Conservation (phyloP, 2,113 vertebrate species). For the Chaetops frenatus region DNA sequence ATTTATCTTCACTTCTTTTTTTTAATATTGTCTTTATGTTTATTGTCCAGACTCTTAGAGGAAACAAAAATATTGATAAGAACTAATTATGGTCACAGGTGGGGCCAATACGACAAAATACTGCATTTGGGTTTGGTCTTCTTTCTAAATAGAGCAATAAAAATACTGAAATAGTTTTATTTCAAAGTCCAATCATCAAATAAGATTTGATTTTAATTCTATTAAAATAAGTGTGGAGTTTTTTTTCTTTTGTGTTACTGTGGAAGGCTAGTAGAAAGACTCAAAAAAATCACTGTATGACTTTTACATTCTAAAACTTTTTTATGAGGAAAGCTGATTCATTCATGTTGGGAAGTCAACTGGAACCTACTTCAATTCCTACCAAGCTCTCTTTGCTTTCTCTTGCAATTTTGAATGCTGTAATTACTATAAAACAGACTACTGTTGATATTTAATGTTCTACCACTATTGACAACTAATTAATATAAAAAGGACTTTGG, state of each 20-base stretch:
- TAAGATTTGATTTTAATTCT: neutral
- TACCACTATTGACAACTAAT: neutral
- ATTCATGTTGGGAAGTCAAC: neutral
- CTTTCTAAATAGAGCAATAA: neutral
- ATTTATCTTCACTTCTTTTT: neutral
- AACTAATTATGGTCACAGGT: neutral
- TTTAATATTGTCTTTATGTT: neutral
- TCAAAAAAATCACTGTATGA: rapidly evolving
- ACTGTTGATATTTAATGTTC: neutral
- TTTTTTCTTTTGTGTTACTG: neutral
- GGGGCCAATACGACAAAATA: neutral
- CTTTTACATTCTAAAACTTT: neutral
- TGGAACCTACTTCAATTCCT: neutral
- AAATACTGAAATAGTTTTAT: neutral
- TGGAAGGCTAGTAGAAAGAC: neutral
- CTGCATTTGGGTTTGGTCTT: neutral
- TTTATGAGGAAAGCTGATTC: neutral
- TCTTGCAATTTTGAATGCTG: neutral
- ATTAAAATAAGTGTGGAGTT: neutral
- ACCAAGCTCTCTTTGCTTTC: neutral
- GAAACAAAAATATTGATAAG: neutral
- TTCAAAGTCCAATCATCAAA: neutral
- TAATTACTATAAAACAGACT: neutral
- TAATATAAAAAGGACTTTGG: neutral
- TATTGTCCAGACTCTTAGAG: neutral